These are phyloP conservation scores for Hydra vulgaris DNA, from an alignment of 30 jellyfish, hydroid and myxozoan species.

Conservation along the genomic window DNA sequence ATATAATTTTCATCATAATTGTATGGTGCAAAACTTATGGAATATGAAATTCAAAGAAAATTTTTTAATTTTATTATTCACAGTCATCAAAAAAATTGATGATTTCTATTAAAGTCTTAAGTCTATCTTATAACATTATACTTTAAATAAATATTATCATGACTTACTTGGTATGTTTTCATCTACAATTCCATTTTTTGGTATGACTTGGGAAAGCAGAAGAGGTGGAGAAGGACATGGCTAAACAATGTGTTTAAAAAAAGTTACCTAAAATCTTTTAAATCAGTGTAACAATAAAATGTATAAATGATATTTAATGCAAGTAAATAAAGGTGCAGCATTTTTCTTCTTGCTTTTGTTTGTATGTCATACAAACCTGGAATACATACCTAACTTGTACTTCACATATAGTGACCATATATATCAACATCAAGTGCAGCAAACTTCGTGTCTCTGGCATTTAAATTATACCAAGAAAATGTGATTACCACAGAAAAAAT, in stretches of 20 bases:
- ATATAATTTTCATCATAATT: too few species aligned
- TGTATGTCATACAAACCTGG: not conserved
- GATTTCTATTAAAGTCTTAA: too few species aligned
- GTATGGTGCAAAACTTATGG: too few species aligned
- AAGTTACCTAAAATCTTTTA: not conserved
- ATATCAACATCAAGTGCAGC: conserved; percentile 8
- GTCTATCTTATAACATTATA: too few species aligned
- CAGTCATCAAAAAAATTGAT: too few species aligned
- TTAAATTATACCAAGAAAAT: conserved; percentile 44
- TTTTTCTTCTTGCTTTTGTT: not conserved
- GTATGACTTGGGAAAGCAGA: not conserved
- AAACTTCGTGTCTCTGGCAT: conserved; percentile 28
- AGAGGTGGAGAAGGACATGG: conserved; percentile 20
- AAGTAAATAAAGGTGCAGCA: not conserved
- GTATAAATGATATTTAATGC: not conserved
- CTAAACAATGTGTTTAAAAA: not conserved
- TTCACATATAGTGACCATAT: not conserved
- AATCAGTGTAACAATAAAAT: not conserved
- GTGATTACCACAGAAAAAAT: conserved; percentile 31
- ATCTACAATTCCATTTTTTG: not conserved
- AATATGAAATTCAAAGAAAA: too few species aligned
- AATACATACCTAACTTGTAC: not conserved
- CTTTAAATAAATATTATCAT: too few species aligned
- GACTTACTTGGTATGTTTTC: not conserved
- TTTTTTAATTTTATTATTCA: too few species aligned